These are phyloP conservation scores for Penelope pileata DNA, from an alignment of 2,113 vertebrate genomes.

Conservation along the genomic window DNA sequence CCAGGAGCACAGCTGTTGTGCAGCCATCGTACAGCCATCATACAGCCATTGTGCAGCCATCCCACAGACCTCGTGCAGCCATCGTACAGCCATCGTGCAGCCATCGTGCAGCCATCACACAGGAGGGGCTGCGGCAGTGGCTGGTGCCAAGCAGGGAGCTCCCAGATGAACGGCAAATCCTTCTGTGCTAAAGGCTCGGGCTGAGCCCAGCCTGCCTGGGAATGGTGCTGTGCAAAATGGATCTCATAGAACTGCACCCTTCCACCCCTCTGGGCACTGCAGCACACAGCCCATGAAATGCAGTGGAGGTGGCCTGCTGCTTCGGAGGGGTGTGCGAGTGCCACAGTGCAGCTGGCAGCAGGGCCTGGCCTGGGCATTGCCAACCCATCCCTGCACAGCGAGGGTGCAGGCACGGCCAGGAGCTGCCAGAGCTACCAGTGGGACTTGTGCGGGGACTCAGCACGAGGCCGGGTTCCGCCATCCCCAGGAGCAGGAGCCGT, in stretches of 20 bases:
- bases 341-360: not conserved
- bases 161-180: not conserved
- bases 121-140: not conserved
- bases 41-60: too few relatives aligned
- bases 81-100: too few relatives aligned
- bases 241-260: not conserved
- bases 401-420: not conserved
- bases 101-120: not conserved
- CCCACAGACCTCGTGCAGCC: too few relatives aligned
- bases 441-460: not conserved
- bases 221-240: not conserved
- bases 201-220: not conserved
- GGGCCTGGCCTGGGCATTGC: not conserved
- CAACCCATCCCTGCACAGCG: not conserved
- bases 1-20: too few relatives aligned
- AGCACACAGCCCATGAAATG: too few relatives aligned
- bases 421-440: not conserved
- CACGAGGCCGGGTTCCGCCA: not conserved
- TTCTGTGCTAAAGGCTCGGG: not conserved
- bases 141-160: not conserved
- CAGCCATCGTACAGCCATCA: too few relatives aligned
- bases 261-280: not conserved
- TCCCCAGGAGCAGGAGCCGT: not conserved
- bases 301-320: not conserved
- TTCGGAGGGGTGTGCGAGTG: not conserved